Percentiles rank a stretch among this genome's conserved stretches.
These are phyloP conservation scores for Exephanes ischioxanthus DNA, from an alignment of 2,888 invertebrate genomes.

Conservation along the genomic window DNA sequence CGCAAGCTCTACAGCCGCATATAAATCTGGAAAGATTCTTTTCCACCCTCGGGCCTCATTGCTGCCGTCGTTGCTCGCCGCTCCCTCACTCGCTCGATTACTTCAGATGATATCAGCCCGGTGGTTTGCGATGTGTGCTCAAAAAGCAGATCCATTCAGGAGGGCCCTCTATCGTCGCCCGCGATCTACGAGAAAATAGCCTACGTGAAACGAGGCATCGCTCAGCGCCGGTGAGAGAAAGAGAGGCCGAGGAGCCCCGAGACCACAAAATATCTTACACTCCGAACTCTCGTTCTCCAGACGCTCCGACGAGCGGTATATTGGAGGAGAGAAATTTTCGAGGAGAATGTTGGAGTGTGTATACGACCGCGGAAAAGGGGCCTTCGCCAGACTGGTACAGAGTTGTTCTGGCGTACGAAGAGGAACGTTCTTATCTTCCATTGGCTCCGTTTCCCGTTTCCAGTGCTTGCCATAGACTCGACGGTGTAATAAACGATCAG, in stretches of 20 bases:
- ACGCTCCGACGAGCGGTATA: constrained; percentile 13
- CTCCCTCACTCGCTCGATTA: constrained; percentile 56
- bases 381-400: constrained; percentile 3
- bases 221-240: constrained; percentile 18
- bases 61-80: constrained; percentile 13
- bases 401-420: constrained; percentile 42
- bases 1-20: neutral
- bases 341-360: constrained; percentile 46
- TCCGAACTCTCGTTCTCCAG: constrained; percentile 43
- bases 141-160: constrained; percentile 56
- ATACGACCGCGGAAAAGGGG: constrained; percentile 32
- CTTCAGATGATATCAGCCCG: constrained; percentile 63
- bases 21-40: constrained; percentile 21
- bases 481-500: constrained; percentile 67
- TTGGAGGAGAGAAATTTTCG: constrained; percentile 31
- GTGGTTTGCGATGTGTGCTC: constrained; percentile 53
- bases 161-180: constrained; percentile 11
- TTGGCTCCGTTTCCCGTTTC: constrained; percentile 63
- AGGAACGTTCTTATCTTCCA: constrained; percentile 66
- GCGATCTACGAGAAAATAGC: constrained; percentile 60
- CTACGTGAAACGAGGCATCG: constrained; percentile 51
- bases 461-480: constrained; percentile 53
- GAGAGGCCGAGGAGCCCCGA: constrained; percentile 9
- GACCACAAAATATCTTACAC: constrained; percentile 62
- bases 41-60: constrained; percentile 34